Base-by-base conservation (phyloP, 2,888 invertebrate genomes). In the Hedychridium roseum region DNA sequence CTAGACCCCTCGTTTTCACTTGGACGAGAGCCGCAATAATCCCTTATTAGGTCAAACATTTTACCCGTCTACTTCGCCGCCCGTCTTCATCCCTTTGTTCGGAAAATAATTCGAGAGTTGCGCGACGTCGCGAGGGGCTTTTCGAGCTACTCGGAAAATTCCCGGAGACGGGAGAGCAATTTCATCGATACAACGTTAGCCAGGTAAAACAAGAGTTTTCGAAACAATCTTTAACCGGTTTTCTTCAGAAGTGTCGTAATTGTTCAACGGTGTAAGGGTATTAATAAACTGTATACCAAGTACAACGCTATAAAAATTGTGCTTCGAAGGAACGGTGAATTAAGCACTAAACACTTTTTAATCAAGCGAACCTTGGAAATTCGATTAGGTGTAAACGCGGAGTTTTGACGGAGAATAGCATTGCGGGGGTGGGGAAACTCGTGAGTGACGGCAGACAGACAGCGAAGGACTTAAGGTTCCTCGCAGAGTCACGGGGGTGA, bases 361-460 rank as follows among this genome's bases (percentile, higher is more conserved):
- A 71, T 68, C 67, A 66, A 70, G 68, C 64, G 68, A 54, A 57
- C 60, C 58, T 49, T 58, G 18, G 42, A 61, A 69, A 73, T 65
- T 45, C 55, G 66, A 73, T 74, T 71, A 71, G 55, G 50, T 48
- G 63, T 66, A 70, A 71, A 74, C 65, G 66, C 62, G 59, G 58
- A 61, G 62, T 62, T 70, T 70, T 66, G n/a, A 28, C 17, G 17
- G 17, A 55, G 47, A 51, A 43, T 43, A 50, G 53, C 50, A 14
- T 15, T 28, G 46, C 52, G 54, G 55, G 48, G 62, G 48, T 65
- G 52, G 57, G 38, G 37, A 30, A 26, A 43, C 26, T 44, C 51
- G 52, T 67, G 70, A 73, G 67, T 73, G 73, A 71, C 73, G 60
- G 62, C 54, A 64, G 71, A 68, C 65, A 69, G 72, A 73, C 72